phyloP scores from a whole-genome alignment of 2,113 vertebrate species.

The Esox niger region DNA sequence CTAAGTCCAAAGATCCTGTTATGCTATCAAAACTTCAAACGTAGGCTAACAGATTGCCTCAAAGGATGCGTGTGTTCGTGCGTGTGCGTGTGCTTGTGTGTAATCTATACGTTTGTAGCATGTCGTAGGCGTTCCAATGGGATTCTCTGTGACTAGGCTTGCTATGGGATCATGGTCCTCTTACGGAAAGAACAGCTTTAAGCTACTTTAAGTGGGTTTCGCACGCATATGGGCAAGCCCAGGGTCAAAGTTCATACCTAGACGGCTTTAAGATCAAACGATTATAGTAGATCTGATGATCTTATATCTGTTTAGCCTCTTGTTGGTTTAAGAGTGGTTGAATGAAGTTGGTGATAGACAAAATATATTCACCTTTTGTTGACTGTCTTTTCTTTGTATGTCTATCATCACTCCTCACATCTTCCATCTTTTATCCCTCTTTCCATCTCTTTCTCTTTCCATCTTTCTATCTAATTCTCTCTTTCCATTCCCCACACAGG shows the following conservation, averaged over 20 bases:
- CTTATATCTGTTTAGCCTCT: no score
- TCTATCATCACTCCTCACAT: background rate
- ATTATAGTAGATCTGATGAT: slow-evolving; percentile 39
- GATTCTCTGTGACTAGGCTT: slow-evolving; percentile 27
- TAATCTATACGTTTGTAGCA: background rate
- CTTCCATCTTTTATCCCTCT: background rate
- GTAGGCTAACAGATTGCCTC: slow-evolving; percentile 38
- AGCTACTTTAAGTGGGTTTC: slow-evolving; percentile 25
- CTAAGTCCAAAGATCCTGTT: slow-evolving; percentile 45
- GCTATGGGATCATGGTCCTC: background rate
- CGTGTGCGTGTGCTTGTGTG: background rate
- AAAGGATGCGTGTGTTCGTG: background rate
- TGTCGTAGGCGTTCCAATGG: slow-evolving; percentile 33
- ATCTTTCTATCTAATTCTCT: background rate
- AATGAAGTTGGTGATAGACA: no score
- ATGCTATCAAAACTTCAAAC: slow-evolving; percentile 38
- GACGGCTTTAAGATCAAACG: slow-evolving; percentile 42
- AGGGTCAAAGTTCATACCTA: slow-evolving; percentile 40
- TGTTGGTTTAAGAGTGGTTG: no score
- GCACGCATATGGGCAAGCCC: slow-evolving; percentile 5
- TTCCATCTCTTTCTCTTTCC: background rate
- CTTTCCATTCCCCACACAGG: slow-evolving; percentile 40
- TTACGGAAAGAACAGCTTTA: slow-evolving; percentile 18
- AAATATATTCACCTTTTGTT: background rate
- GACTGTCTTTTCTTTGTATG: background rate